phyloP scores from a whole-genome alignment of 2,113 vertebrate genomes.

The Pipa parva region DNA sequence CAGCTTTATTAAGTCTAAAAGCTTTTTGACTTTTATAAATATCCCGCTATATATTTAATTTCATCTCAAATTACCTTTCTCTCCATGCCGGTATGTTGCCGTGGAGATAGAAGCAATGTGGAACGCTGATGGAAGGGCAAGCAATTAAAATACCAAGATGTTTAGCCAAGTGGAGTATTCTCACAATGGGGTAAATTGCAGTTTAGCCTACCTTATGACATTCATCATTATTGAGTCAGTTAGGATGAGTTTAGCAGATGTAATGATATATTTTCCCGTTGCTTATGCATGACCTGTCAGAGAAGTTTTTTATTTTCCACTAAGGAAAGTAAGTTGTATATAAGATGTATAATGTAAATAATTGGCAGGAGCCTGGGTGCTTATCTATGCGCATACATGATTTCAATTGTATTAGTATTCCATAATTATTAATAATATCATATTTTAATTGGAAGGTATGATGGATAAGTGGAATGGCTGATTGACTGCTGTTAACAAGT shows the following conservation, averaged over 20 bases:
- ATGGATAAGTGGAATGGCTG: neutral
- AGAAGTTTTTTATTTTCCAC: conserved; percentile 66
- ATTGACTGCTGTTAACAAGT: conserved; percentile 26
- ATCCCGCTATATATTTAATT: no score
- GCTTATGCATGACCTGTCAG: conserved; percentile 75
- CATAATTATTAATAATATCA: no score
- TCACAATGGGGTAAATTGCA: conserved; percentile 68
- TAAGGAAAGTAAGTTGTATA: conserved; percentile 62
- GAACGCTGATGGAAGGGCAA: conserved; percentile 64
- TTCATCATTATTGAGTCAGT: conserved; percentile 76
- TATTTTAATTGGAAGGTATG: no score
- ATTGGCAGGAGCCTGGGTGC: no score
- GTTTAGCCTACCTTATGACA: conserved; percentile 60
- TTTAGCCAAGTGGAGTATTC: conserved; percentile 71
- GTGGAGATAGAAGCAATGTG: conserved; percentile 59
- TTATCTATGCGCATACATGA: no score
- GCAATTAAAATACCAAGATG: conserved; percentile 75
- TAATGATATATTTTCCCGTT: conserved; percentile 81
- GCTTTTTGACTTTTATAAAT: no score
- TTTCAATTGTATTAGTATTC: no score
- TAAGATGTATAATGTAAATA: no score
- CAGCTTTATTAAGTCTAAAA: no score
- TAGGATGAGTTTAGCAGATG: conserved; percentile 80
- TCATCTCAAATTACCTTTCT: conserved; percentile 44
- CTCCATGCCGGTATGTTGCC: conserved; percentile 59